Percentiles rank a stretch among this genome's conserved stretches.
Evolutionary conservation across 1,140 invertebrate genomes (phyloP).

Genomic region (Druon quercuslanigerum): DNA sequence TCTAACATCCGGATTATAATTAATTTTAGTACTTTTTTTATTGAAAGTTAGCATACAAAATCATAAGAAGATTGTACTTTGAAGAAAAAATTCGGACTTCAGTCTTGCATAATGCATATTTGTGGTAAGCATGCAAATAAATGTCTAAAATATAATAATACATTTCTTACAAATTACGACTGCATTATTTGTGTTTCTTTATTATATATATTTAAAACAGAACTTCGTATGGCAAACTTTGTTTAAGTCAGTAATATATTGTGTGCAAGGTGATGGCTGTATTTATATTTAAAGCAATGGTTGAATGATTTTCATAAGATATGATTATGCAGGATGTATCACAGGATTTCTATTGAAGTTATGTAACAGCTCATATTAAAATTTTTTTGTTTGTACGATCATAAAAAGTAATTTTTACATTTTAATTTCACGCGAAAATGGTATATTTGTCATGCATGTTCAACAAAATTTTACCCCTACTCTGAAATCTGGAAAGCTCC

Average conservation of each 20-base stretch:
- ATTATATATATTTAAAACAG: not conserved
- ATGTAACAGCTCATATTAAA: not conserved
- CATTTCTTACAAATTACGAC: not conserved
- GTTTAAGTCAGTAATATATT: not conserved
- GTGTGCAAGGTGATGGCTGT: not conserved
- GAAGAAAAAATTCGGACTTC: not conserved
- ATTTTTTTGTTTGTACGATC: not conserved
- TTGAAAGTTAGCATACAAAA: not conserved
- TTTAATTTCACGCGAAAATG: not conserved
- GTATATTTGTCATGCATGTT: not conserved
- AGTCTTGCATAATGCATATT: not conserved
- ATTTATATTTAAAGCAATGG: not conserved
- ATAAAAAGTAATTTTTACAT: not conserved
- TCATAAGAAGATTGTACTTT: not conserved
- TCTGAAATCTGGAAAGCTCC: no score
- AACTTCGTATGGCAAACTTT: not conserved
- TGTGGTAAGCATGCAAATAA: conserved; percentile 9
- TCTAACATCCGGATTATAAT: no score
- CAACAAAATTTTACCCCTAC: no score
- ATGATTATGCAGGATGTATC: not conserved
- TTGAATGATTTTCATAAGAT: not conserved
- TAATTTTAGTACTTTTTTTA: not conserved
- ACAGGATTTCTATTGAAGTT: not conserved
- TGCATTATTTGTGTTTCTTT: not conserved
- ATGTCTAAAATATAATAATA: conserved; percentile 4